phyloP scores from a whole-genome alignment of 2,113 vertebrate genomes.

The Halcyon senegalensis region DNA sequence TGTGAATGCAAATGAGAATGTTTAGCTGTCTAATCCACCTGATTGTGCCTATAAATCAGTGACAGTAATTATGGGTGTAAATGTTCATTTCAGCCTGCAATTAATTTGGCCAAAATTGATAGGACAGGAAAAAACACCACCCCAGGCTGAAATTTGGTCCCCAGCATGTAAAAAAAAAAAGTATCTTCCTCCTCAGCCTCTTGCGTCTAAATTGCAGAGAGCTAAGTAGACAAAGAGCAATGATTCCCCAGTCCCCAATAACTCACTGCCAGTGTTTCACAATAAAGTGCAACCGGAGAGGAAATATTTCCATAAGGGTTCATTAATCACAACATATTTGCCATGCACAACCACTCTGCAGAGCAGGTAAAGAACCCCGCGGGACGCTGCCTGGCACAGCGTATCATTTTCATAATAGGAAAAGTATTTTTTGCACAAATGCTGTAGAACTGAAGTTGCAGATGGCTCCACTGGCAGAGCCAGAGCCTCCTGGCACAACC shows the following conservation, averaged over 20 bases:
- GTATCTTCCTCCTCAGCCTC: slow-evolving; percentile 2
- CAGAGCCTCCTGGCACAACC: slow-evolving; percentile 23
- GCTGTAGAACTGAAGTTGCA: slow-evolving; percentile 27
- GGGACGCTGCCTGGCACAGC: slow-evolving; percentile 26
- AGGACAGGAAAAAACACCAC: slow-evolving; percentile 3
- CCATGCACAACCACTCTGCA: slow-evolving; percentile 40
- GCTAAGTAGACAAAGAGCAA: slow-evolving; percentile 60
- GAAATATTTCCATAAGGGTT: slow-evolving; percentile 60
- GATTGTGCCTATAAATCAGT: slow-evolving; percentile 47
- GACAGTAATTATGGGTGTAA: slow-evolving; percentile 54
- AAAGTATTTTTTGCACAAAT: slow-evolving; percentile 33
- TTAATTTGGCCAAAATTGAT: slow-evolving; percentile 52
- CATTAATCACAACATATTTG: slow-evolving; percentile 65
- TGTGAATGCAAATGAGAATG: slow-evolving; percentile 40
- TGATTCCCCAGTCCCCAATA: slow-evolving; percentile 48
- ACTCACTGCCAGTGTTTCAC: slow-evolving; percentile 57
- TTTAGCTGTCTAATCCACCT: slow-evolving; percentile 46
- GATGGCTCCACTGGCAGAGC: slow-evolving; percentile 50
- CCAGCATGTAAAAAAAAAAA: background rate
- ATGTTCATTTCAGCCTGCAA: slow-evolving; percentile 28
- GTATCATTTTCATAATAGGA: slow-evolving; percentile 8
- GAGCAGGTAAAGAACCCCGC: slow-evolving; percentile 43
- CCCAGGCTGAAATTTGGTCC: slow-evolving; percentile 16
- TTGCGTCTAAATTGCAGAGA: slow-evolving; percentile 4
- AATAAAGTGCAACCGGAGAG: slow-evolving; percentile 56